A percentile compares a stretch with the other conserved stretches of the same genome.
Evolutionary conservation across 2,888 invertebrate species (phyloP).

Genomic region (Orchesella flavescens): DNA sequence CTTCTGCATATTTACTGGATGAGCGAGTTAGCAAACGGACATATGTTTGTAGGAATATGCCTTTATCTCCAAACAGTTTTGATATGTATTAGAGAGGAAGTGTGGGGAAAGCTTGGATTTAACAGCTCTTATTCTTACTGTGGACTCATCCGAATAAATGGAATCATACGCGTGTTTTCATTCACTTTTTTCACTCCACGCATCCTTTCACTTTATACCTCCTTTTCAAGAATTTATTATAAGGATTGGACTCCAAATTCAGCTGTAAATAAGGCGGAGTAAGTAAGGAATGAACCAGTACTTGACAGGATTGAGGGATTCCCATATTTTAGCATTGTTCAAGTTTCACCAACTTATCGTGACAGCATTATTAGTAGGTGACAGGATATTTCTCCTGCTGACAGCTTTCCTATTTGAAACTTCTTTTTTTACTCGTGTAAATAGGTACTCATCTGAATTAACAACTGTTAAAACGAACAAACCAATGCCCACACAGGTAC

Average conservation of each 20-base stretch:
- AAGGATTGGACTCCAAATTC: too few species aligned
- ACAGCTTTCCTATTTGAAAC: too few species aligned
- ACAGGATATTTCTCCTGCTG: too few species aligned
- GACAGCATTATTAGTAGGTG: too few species aligned
- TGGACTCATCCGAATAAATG: conserved; percentile 40
- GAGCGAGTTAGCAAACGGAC: neutral
- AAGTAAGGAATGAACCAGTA: too few species aligned
- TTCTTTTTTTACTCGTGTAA: too few species aligned
- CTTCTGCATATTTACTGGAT: neutral
- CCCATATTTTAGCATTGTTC: too few species aligned
- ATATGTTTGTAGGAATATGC: neutral
- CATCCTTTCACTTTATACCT: neutral
- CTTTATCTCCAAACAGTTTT: neutral
- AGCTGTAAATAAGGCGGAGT: too few species aligned
- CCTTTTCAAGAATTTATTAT: neutral
- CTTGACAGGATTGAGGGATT: neutral
- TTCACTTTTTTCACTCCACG: neutral
- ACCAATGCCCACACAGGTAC: too few species aligned
- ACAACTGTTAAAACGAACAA: too few species aligned
- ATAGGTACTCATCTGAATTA: too few species aligned
- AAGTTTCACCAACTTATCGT: too few species aligned
- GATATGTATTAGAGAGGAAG: neutral
- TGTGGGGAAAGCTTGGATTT: conserved; percentile 34
- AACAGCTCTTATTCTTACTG: conserved; percentile 50
- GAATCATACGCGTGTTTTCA: conserved; percentile 57